phyloP scores from a whole-genome alignment of 2,113 vertebrate genomes.

The Egretta garzetta region DNA sequence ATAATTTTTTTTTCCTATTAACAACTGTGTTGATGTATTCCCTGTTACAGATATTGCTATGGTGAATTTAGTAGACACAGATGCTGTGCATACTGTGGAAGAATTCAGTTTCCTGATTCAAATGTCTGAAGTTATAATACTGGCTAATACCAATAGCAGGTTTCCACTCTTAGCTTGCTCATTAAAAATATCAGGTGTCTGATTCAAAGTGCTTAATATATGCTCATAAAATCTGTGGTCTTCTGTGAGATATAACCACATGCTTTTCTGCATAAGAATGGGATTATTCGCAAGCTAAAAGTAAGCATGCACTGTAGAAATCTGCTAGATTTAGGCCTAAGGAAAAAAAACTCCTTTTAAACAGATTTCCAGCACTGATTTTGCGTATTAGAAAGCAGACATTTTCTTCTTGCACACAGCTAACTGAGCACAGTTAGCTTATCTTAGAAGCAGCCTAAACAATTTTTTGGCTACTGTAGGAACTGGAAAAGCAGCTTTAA shows the following conservation, averaged over 20 bases:
- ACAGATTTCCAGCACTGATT: neutral
- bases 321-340: neutral
- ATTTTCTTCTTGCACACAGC: neutral
- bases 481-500: neutral
- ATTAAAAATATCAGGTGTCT: neutral
- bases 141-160: neutral
- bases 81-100: neutral
- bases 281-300: neutral
- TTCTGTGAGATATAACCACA: neutral
- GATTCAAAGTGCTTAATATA: conserved; percentile 22
- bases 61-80: neutral
- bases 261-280: neutral
- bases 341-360: neutral
- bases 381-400: neutral
- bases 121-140: neutral
- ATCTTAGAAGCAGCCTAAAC: neutral
- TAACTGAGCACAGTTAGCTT: neutral
- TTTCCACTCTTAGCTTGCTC: neutral
- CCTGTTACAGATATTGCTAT: neutral
- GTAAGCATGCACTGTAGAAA: neutral
- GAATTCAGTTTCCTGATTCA: neutral
- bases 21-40: neutral
- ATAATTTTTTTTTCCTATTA: neutral
- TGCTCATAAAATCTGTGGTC: neutral
- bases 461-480: conserved; percentile 2